Base-by-base conservation (phyloP, 1,140 invertebrate species). In the Drosophila watanabei region DNA sequence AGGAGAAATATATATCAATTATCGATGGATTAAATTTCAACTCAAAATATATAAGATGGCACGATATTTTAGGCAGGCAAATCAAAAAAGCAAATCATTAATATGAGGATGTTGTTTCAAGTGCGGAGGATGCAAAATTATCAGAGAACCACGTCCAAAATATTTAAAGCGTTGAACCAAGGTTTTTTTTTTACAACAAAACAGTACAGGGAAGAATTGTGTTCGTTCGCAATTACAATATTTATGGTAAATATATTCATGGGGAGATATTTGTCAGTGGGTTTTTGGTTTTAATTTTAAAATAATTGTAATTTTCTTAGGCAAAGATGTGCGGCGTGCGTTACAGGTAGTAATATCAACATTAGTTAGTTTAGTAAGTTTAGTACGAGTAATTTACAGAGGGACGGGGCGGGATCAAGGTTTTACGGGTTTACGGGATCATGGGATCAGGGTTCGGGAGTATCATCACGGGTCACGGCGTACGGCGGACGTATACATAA, bases 101-200 rank as follows among this genome's bases (percentile, higher is more conserved):
- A 9, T n/a, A 30, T 32, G 33, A 37, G 13, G 5, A n/a, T 57
- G 49, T n/a, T 11, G 28, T 37, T 35, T 10, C 0, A 6, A 16
- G 52, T 56, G 54, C 54, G 18, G 5, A 13, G 20, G 20, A 63
- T 66, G 63, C 63, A 65, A 10, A 54, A 54, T 43, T 24, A 16
- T 43, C 5, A n/a, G 13, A 39, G 32, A 20, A 33, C 18, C 11
- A 75, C 49, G 70, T 75, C 49, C 58, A 75, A 51, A 41, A 75
- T 75, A 75, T 75, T 75, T 56, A 24, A 75, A 11, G 59, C 72
- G 45, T 49, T 56, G n/a, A 75, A 75, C 41, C 66, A 75, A 75
- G 35, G 46, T 56, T 39, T n/a, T 56, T 39, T n/a, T 56, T 56
- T 20, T 37, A 16, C 10, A 52, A 54, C 37, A 20, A 37, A 71